Evolutionary conservation across 2,888 invertebrate species (phyloP).

Genomic region (Steinernema hermaphroditum): DNA sequence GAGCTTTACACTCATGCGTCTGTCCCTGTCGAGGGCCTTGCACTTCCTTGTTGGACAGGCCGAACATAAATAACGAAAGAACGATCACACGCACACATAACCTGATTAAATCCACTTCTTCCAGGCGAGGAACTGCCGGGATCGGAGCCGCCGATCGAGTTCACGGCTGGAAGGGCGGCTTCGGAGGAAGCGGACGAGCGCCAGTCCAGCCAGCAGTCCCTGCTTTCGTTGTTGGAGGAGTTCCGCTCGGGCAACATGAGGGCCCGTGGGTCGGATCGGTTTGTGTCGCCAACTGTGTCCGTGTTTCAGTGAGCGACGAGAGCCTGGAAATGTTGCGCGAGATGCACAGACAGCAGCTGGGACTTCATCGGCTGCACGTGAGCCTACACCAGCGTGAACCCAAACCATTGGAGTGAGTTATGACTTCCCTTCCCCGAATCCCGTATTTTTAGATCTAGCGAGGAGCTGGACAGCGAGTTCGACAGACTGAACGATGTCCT

Average conservation of each 20-base stretch:
- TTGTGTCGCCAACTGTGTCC: not conserved
- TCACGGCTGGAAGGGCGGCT: not conserved
- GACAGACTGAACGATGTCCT: slow-evolving; percentile 21
- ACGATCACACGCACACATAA: not conserved
- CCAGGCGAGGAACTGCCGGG: not conserved
- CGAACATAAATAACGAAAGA: not conserved
- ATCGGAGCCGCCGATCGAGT: not conserved
- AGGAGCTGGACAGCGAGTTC: slow-evolving; percentile 10
- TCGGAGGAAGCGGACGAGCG: slow-evolving; percentile 8
- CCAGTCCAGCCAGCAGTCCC: slow-evolving; percentile 11
- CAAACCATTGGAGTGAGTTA: not conserved
- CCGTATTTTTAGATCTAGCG: not conserved
- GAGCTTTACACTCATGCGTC: slow-evolving; percentile 21
- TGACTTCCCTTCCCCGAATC: not conserved
- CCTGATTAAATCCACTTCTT: not conserved
- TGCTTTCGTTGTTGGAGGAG: slow-evolving; percentile 4
- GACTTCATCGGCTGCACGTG: not conserved
- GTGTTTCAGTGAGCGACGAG: slow-evolving; percentile 14
- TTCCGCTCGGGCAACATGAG: slow-evolving; percentile 24
- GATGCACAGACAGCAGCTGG: slow-evolving; percentile 14
- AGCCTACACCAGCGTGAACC: slow-evolving; percentile 2
- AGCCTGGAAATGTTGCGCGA: slow-evolving; percentile 19
- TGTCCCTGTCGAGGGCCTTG: not conserved
- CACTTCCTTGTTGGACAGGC: slow-evolving; percentile 11
- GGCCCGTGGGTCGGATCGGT: not conserved